A percentile compares a stretch with the other conserved stretches of the same genome.
phyloP scores from a whole-genome alignment of 2,888 invertebrate species.

The Trypoxylon attenuatum region DNA sequence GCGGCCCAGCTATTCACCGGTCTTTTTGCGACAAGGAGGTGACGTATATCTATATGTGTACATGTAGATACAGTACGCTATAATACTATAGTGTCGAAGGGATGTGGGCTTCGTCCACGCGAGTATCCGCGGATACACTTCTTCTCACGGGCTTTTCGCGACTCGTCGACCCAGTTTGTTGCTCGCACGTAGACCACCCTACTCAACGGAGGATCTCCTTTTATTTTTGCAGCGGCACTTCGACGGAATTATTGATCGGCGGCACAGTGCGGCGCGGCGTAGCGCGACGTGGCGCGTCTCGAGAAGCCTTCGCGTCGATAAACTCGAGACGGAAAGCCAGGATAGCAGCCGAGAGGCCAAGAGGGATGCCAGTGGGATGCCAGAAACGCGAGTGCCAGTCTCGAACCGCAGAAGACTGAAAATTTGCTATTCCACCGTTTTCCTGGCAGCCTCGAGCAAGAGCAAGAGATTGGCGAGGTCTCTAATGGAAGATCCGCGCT shows the following conservation, averaged over 20 bases:
- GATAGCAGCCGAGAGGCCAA: too few species aligned
- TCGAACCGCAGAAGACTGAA: background rate
- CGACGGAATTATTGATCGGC: constrained; percentile 25
- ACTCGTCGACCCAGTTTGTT: constrained; percentile 14
- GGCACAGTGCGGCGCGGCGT: background rate
- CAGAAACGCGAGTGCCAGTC: background rate
- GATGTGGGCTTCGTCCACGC: background rate
- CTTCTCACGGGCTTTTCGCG: background rate
- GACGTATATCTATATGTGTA: background rate
- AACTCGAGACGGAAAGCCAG: background rate
- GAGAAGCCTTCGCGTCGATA: background rate
- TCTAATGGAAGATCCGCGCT: constrained; percentile 35
- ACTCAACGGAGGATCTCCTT: too few species aligned
- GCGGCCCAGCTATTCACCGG: background rate
- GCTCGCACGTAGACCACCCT: background rate
- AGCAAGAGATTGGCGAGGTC: constrained; percentile 19
- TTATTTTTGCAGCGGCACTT: constrained; percentile 14
- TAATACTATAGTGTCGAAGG: too few species aligned
- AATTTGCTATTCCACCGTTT: constrained; percentile 9
- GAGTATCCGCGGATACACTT: background rate
- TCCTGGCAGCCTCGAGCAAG: constrained; percentile 8
- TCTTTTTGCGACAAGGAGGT: background rate
- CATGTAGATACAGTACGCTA: too few species aligned
- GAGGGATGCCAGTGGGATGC: too few species aligned
- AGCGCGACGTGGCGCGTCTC: background rate